Evolutionary conservation across 2,797 vertebrate genomes (phyloP), one percentile per base, ranked within the genome.

Genomic region (Manis pentadactyla): DNA sequence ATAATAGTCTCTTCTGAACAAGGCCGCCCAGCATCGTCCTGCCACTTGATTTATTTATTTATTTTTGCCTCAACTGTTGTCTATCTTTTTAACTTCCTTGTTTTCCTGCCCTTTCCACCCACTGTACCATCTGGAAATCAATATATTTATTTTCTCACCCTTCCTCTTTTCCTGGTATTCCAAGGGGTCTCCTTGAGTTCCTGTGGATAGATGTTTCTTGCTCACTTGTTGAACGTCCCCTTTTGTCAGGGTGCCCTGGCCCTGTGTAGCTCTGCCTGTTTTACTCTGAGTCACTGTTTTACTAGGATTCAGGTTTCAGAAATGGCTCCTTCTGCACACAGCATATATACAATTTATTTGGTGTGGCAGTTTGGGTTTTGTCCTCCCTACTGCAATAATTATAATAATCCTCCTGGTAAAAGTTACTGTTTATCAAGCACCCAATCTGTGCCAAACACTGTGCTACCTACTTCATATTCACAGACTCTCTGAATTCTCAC

Each of bases 81-180:
- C 96, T 94, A 66, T 92, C 75, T 90, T 42, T 31, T 42, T 31
- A 85, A 61, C 37, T 90, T 25, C 49, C 74, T 46, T 93, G 61
- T 96, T 96, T 96, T 73, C 77, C 61, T 97, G 95, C 55, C 66
- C 37, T 31, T 69, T 59, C 64, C 55, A 91, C 79, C 78, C 37
- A 89, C 69, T 91, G 34, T 68, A 27, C 88, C 86, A 94, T 93
- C 95, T 96, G 95, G 88, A 96, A 84, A 87, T 91, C 37, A 88
- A 18, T 31, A 17, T 59, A 27, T 68, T 96, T 75, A 93, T 61
- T 95, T 68, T 83, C 64, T 73, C 11, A n/a, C 34, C 25, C 21
- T 73, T 82, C 7, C 14, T 89, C 63, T 82, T 74, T 66, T 39
- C 55, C 66, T 42, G 8, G 31, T 37, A 0, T 21, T n/a, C 42